phyloP scores from a whole-genome alignment of 2,113 vertebrate species.

The Eidolon helvum region DNA sequence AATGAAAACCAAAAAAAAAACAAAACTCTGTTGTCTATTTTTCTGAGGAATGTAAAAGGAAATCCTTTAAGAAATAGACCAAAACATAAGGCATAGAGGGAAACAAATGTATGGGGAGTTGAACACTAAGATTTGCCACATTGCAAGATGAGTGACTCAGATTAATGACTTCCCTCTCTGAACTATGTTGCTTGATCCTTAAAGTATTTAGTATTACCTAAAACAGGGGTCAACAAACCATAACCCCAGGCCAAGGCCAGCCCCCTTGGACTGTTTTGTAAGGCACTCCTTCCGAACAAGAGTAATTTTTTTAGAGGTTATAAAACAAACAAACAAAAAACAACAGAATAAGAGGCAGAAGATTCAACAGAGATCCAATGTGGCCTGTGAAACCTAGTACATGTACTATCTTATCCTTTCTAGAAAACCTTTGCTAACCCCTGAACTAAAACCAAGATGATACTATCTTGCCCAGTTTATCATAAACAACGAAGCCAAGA shows the following conservation, averaged over 20 bases:
- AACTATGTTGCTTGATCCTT: not conserved
- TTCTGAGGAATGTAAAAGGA: not conserved
- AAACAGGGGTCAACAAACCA: not conserved
- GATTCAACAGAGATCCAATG: not conserved
- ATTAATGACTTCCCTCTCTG: slow-evolving; percentile 9
- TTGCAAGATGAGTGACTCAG: not conserved
- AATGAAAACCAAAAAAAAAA: not conserved
- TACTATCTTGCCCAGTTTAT: not conserved
- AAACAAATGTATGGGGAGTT: not conserved
- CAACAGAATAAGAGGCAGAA: not conserved
- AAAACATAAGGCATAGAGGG: not conserved
- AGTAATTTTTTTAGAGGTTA: not conserved
- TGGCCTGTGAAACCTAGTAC: not conserved
- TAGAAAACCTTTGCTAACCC: not conserved
- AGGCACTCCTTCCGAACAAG: not conserved
- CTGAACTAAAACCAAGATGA: slow-evolving; percentile 19
- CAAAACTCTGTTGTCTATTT: not conserved
- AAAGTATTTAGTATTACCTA: not conserved
- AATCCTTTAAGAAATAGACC: slow-evolving; percentile 13
- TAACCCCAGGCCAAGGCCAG: not conserved
- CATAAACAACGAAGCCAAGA: not conserved
- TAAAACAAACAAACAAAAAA: not conserved
- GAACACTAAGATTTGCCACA: not conserved
- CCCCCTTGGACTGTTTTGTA: not conserved
- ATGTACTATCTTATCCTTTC: not conserved